A percentile compares a stretch with the other conserved stretches of the same genome.
phyloP scores from a whole-genome alignment of 2,888 invertebrate genomes.

The Drosophila borborema region DNA sequence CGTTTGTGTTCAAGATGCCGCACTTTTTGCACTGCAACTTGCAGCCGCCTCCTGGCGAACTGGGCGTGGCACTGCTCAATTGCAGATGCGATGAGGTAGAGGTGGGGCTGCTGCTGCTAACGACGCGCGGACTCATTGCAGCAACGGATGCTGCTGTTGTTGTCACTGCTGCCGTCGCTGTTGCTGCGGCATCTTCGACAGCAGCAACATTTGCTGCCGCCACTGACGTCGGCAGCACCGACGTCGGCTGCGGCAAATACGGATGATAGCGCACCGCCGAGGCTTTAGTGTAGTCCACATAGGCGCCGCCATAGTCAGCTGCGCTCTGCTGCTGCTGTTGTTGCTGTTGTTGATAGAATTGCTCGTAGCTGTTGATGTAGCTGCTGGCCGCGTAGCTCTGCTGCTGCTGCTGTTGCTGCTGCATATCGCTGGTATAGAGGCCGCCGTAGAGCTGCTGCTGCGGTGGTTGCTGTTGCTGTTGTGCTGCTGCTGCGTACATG shows the following conservation, averaged over 20 bases:
- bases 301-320: slow-evolving; percentile 57
- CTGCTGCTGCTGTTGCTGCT: slow-evolving; percentile 64
- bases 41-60: slow-evolving; percentile 85
- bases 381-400: slow-evolving; percentile 67
- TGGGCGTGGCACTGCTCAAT: slow-evolving; percentile 63
- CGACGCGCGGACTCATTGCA: slow-evolving; percentile 84
- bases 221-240: slow-evolving; percentile 38
- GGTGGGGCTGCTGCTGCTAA: slow-evolving; percentile 85
- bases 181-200: slow-evolving; percentile 45
- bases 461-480: slow-evolving; percentile 69
- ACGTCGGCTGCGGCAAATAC: slow-evolving; percentile 78
- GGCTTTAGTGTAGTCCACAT: slow-evolving; percentile 65
- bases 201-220: slow-evolving; percentile 34
- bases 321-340: slow-evolving; percentile 70
- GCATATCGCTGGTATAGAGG: slow-evolving; percentile 67
- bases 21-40: slow-evolving; percentile 92
- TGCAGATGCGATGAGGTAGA: slow-evolving; percentile 81
- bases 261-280: slow-evolving; percentile 82
- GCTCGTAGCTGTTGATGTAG: slow-evolving; percentile 84
- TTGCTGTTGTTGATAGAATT: slow-evolving; percentile 83
- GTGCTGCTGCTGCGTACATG: slow-evolving; percentile 56
- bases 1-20: slow-evolving; percentile 91
- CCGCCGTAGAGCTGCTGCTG: slow-evolving; percentile 83
- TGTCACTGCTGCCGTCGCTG: slow-evolving; percentile 56
- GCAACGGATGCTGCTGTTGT: slow-evolving; percentile 66